Evolutionary conservation across 2,888 invertebrate species (phyloP), one percentile per base, ranked within the genome.

Genomic region (Harmothoe impar): DNA sequence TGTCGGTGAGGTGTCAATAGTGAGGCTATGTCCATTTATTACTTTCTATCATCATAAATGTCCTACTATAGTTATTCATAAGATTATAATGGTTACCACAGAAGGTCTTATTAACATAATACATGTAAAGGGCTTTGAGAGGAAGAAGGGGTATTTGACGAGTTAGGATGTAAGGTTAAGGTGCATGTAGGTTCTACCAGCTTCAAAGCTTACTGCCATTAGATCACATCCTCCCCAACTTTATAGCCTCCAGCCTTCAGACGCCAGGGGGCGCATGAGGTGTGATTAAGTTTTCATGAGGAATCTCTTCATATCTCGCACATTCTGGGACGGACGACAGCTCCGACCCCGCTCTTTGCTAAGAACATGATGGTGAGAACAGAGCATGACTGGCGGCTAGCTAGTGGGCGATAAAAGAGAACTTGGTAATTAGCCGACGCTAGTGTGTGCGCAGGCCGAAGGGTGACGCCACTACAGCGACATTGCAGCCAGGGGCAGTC

Each of bases 391-490:
- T 43, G 43, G 43, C 62, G 23, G 62, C 62, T n/a, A 62, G 23
- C 12, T 62, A 20, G 43, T 43, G 81, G n/a, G 81, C 43, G 43
- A 33, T 81, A 81, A 81, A 81, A 81, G 81, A 3, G 81, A n/a
- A 20, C 43, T 23, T 10, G 0, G 72, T 72, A 72, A 72, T 72
- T 72, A 72, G 72, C 29, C 31, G 15, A 7, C 81, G 20, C 81
- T 35, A 20, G 33, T 35, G 81, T 81, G n/a, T 81, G 81, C 81
- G 35, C 10, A 81, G 15, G 81, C 81, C 81, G n/a, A 81, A 77
- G 43, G 81, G 43, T n/a, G 81, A 35, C 77, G 31, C 77, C 81
- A 81, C 43, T 81, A 25, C 33, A 43, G 81, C 43, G 43, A 35
- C 35, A 43, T 15, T 43, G 81, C 25, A 5, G 77, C 77, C 31